Conservation (phyloP, 2,888 invertebrate genomes). For the Hydroisotoma schaefferi region DNA sequence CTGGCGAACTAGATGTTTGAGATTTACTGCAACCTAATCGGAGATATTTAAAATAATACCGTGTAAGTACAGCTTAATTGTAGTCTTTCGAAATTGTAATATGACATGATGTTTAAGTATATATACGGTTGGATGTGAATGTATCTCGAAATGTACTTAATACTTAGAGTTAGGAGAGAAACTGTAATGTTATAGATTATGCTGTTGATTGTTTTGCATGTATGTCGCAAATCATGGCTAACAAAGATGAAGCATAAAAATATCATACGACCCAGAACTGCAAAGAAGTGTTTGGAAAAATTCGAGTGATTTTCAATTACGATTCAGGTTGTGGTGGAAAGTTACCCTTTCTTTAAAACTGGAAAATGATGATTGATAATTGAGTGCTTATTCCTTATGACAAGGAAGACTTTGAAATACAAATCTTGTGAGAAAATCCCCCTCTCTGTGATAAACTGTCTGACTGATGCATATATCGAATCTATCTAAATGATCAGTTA, state of each 20-base stretch:
- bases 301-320: too few relatives aligned
- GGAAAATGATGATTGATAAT: background rate
- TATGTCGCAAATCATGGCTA: too few relatives aligned
- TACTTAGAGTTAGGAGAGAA: too few relatives aligned
- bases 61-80: slow-evolving; percentile 3
- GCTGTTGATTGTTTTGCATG: too few relatives aligned
- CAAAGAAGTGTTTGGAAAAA: too few relatives aligned
- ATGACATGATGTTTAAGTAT: too few relatives aligned
- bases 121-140: too few relatives aligned
- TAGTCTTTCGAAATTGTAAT: slow-evolving; percentile 3
- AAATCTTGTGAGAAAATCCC: slow-evolving; percentile 24
- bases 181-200: too few relatives aligned
- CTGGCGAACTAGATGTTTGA: too few relatives aligned
- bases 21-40: too few relatives aligned
- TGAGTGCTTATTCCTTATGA: slow-evolving; percentile 1
- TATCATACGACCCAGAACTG: too few relatives aligned
- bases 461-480: slow-evolving; percentile 37
- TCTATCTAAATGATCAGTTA: background rate
- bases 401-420: slow-evolving; percentile 14
- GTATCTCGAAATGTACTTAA: slow-evolving; percentile 1
- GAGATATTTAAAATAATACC: background rate
- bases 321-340: slow-evolving; percentile 7
- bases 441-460: slow-evolving; percentile 46
- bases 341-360: background rate
- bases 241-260: too few relatives aligned